Percentiles rank a stretch among this genome's conserved stretches.
Evolutionary conservation across 2,113 vertebrate species (phyloP).

Genomic region (Amphilophus citrinellus): DNA sequence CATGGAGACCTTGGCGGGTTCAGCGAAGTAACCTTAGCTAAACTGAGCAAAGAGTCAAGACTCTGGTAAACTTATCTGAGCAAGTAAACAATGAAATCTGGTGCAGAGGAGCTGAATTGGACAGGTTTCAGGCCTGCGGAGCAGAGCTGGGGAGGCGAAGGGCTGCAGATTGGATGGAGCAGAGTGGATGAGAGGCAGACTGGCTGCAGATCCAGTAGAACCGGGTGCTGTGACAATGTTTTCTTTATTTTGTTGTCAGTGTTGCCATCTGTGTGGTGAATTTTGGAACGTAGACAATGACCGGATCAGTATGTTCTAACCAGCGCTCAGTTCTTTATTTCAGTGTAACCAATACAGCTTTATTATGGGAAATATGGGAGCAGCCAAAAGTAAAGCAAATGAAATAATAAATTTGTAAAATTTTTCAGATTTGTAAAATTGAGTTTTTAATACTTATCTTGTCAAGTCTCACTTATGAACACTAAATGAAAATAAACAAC

Average conservation of each 20-base stretch:
- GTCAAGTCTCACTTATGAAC: neutral
- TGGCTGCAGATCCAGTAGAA: neutral
- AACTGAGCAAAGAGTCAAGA: neutral
- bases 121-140: neutral
- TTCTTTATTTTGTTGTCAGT: neutral
- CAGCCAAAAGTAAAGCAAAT: neutral
- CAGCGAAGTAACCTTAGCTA: neutral
- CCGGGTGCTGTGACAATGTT: neutral
- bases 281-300: neutral
- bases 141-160: neutral
- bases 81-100: neutral
- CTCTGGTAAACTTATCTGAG: neutral
- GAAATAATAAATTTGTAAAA: neutral
- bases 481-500: neutral
- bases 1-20: too few relatives aligned
- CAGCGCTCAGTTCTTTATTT: neutral
- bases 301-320: fast-evolving
- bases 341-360: neutral
- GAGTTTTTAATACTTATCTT: neutral
- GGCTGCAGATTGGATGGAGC: neutral
- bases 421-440: neutral
- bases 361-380: neutral
- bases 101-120: neutral
- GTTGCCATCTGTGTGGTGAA: neutral
- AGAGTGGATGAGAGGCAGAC: neutral